These are phyloP conservation scores for Alaudala cheleensis DNA, from an alignment of 2,113 vertebrate species.

Conservation along the genomic window DNA sequence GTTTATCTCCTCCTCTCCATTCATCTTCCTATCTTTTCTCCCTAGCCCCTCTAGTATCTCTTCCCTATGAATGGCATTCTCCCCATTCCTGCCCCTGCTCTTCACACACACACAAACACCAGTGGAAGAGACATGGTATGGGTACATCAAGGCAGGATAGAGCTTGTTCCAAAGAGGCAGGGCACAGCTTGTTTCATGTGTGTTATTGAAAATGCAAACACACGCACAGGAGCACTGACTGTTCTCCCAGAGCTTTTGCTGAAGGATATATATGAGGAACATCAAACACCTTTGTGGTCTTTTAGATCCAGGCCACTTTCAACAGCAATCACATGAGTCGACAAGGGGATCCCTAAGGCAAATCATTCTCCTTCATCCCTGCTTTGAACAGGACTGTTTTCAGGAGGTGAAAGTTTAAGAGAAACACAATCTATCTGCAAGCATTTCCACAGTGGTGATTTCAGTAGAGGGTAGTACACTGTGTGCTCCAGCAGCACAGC, in stretches of 20 bases:
- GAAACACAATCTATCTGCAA: neutral
- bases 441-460: neutral
- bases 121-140: neutral
- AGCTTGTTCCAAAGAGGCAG: slow-evolving; percentile 48
- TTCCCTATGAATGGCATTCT: neutral
- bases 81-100: neutral
- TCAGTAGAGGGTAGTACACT: neutral
- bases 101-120: neutral
- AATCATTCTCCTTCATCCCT: slow-evolving; percentile 41
- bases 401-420: slow-evolving; percentile 52
- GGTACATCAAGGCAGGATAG: slow-evolving; percentile 40
- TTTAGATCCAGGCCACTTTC: slow-evolving; percentile 61
- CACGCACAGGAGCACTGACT: slow-evolving; percentile 1
- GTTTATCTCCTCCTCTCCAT: neutral
- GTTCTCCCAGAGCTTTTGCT: slow-evolving; percentile 59
- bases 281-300: slow-evolving; percentile 60
- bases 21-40: neutral
- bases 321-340: slow-evolving; percentile 44
- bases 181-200: slow-evolving; percentile 53
- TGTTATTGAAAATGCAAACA: slow-evolving; percentile 53
- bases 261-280: slow-evolving; percentile 53
- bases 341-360: slow-evolving; percentile 46
- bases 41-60: neutral
- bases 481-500: neutral
- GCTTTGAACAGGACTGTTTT: neutral